A percentile compares a stretch with the other conserved stretches of the same genome.
These are phyloP conservation scores for Alligator mississippiensis DNA, from an alignment of 2,113 vertebrate genomes.

Conservation along the genomic window DNA sequence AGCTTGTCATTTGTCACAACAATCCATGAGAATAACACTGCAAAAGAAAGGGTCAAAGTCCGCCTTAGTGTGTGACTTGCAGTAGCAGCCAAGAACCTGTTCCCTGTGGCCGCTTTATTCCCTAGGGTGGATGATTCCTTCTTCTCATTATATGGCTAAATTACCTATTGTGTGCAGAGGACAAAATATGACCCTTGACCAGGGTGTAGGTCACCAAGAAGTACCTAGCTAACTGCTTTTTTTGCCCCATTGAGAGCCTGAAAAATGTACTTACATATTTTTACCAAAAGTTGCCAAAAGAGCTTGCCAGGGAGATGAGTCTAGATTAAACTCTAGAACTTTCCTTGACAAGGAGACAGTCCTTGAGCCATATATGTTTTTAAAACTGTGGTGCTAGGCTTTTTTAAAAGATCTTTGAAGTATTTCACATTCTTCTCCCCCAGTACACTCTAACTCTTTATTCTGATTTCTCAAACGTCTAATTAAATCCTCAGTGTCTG, in stretches of 20 bases:
- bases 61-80: not conserved
- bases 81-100: too few relatives aligned
- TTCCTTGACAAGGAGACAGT: not conserved
- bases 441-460: not conserved
- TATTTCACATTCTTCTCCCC: not conserved
- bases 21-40: not conserved
- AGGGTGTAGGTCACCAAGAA: too few relatives aligned
- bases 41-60: not conserved
- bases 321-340: not conserved
- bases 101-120: not conserved
- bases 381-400: not conserved
- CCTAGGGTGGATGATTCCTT: not conserved
- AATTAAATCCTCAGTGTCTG: slow-evolving; percentile 34
- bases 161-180: not conserved
- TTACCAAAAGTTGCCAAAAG: not conserved
- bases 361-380: not conserved
- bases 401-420: not conserved
- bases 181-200: too few relatives aligned
- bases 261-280: not conserved
- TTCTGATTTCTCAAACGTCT: slow-evolving; percentile 3
- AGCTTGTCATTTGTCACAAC: accelerated
- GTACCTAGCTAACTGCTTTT: not conserved
- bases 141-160: not conserved
- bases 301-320: not conserved
- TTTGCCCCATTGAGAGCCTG: not conserved